phyloP scores from a whole-genome alignment of 2,888 invertebrate genomes.

The Spilarctia lutea region DNA sequence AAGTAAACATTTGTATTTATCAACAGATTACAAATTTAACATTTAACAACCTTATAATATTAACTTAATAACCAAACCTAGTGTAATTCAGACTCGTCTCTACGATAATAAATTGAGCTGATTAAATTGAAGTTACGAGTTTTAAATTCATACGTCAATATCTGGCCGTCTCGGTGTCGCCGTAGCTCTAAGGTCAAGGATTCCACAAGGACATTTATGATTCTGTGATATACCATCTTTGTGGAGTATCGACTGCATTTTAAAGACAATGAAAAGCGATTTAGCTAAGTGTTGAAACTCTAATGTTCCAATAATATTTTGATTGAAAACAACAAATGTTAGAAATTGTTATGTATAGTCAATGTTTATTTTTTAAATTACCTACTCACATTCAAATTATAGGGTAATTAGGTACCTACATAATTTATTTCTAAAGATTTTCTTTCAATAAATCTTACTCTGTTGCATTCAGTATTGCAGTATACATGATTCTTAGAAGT shows the following conservation, averaged over 20 bases:
- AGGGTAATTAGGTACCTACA: background rate
- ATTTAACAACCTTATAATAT: too few species aligned
- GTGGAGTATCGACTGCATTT: slow-evolving; percentile 2
- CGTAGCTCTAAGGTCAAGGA: slow-evolving; percentile 44
- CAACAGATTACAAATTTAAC: background rate
- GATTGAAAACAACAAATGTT: too few species aligned
- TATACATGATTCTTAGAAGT: too few species aligned
- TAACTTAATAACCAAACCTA: background rate
- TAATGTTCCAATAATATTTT: too few species aligned
- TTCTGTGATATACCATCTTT: slow-evolving; percentile 1
- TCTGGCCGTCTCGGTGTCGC: slow-evolving; percentile 30
- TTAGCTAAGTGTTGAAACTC: background rate
- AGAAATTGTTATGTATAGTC: too few species aligned
- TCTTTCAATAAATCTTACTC: background rate
- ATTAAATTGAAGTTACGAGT: background rate
- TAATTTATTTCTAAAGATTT: background rate
- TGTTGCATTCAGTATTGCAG: too few species aligned
- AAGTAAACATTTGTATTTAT: background rate
- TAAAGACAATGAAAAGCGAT: background rate
- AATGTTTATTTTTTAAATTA: background rate
- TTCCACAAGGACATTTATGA: slow-evolving; percentile 31
- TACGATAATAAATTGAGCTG: background rate
- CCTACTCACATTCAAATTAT: background rate
- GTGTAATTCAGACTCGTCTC: background rate
- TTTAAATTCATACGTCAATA: slow-evolving; percentile 33